Percentiles rank a stretch among this genome's conserved stretches.
Conservation (phyloP, 2,888 invertebrate genomes). For the Thecophora atra region DNA sequence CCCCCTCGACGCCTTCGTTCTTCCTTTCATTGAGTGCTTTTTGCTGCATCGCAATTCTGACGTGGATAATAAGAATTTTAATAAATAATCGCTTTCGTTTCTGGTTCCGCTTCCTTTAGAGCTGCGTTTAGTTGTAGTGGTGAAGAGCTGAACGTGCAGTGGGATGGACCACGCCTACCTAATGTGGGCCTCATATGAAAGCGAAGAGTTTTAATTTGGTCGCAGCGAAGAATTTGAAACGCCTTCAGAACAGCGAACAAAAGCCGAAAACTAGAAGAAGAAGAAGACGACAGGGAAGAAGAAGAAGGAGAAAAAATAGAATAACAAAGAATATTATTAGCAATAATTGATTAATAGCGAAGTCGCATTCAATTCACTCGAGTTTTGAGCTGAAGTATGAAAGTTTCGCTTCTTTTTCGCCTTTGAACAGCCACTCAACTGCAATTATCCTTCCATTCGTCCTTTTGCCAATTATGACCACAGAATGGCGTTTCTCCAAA, state of each 20-base stretch:
- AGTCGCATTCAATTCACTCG: background rate
- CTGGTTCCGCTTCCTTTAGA: background rate
- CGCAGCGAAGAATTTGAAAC: too few species aligned
- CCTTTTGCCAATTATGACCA: constrained; percentile 37
- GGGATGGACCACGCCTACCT: constrained; percentile 16
- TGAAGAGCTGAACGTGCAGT: background rate
- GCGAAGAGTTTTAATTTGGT: too few species aligned
- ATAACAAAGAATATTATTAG: constrained; percentile 13
- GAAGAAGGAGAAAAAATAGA: too few species aligned
- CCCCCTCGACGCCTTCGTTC: background rate
- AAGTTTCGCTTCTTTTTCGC: too few species aligned
- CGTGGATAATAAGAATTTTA: constrained; percentile 52
- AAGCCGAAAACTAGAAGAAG: too few species aligned
- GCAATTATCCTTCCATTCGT: constrained; percentile 39
- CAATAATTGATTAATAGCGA: background rate
- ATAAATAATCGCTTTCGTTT: constrained; percentile 48
- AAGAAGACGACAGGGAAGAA: too few species aligned
- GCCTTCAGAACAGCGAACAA: too few species aligned
- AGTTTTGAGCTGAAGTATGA: background rate
- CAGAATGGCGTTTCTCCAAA: background rate
- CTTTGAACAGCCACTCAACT: constrained; percentile 9
- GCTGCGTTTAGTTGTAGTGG: too few species aligned
- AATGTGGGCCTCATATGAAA: constrained; percentile 25
- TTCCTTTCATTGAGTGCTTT: background rate
- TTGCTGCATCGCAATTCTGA: background rate